These are phyloP conservation scores for Acanthurus leucopareius DNA, from an alignment of 2,797 vertebrate species.

Conservation along the genomic window DNA sequence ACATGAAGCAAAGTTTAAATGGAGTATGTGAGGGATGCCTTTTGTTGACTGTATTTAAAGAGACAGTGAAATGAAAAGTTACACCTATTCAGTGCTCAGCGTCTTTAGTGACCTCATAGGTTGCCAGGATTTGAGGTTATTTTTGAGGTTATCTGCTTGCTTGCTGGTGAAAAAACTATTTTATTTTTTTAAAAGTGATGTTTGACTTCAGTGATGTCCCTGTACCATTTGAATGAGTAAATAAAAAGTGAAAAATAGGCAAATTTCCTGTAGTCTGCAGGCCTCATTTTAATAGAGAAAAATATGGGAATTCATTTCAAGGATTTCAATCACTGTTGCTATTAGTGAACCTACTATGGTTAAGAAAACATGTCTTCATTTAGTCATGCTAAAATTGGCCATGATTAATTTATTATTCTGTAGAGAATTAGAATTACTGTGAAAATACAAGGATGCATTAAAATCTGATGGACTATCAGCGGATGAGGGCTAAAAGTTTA, in stretches of 20 bases:
- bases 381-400: background rate
- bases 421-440: background rate
- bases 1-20: background rate
- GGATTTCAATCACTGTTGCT: background rate
- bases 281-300: background rate
- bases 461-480: background rate
- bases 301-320: background rate
- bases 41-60: constrained; percentile 3
- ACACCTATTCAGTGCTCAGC: too few relatives aligned
- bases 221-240: background rate
- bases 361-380: background rate
- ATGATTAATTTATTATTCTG: background rate
- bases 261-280: background rate
- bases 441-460: background rate
- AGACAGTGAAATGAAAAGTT: background rate
- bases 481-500: too few relatives aligned
- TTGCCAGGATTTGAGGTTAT: background rate
- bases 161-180: background rate
- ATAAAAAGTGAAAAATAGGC: background rate
- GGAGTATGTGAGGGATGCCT: background rate
- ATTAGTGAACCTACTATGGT: background rate
- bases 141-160: background rate
- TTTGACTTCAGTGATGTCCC: background rate
- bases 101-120: background rate
- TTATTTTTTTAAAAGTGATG: background rate